Evolutionary conservation across 1,140 invertebrate species (phyloP).

Genomic region (Chironomus striatipennis): DNA sequence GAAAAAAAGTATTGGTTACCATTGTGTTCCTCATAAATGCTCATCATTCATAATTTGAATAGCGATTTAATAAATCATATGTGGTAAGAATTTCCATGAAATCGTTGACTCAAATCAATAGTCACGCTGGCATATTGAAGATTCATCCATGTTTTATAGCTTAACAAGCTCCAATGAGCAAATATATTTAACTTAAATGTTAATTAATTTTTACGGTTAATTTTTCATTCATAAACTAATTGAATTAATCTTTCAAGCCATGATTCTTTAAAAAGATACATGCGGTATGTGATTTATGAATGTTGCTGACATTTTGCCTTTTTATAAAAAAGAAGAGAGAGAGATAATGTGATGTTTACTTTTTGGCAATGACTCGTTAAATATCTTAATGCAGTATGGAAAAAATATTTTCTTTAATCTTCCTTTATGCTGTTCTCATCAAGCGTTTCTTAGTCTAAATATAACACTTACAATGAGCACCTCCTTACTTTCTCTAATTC

Average conservation of each 20-base stretch:
- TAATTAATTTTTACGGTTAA: constrained; percentile 4
- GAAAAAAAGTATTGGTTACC: not conserved
- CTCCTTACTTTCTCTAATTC: not conserved
- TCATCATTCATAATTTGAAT: not conserved
- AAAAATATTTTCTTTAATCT: too few species aligned
- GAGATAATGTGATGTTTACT: not conserved
- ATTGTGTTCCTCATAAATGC: not conserved
- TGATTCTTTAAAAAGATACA: not conserved
- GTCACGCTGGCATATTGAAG: not conserved
- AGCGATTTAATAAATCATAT: too few species aligned
- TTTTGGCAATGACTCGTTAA: not conserved
- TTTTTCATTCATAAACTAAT: constrained; percentile 1
- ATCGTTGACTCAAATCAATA: not conserved
- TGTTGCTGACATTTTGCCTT: not conserved
- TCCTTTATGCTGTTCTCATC: not conserved
- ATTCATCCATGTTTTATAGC: not conserved
- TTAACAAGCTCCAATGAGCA: not conserved
- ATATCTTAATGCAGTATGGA: not conserved
- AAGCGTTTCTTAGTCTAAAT: not conserved
- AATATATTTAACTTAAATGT: not conserved
- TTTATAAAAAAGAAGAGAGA: not conserved
- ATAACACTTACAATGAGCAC: not conserved
- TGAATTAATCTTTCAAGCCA: constrained; percentile 1
- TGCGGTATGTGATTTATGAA: not conserved
- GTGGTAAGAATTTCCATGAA: not conserved